A percentile compares a stretch with the other conserved stretches of the same genome.
Conservation (phyloP, 2,888 invertebrate genomes). For the Gymnoscelis rufifasciata region DNA sequence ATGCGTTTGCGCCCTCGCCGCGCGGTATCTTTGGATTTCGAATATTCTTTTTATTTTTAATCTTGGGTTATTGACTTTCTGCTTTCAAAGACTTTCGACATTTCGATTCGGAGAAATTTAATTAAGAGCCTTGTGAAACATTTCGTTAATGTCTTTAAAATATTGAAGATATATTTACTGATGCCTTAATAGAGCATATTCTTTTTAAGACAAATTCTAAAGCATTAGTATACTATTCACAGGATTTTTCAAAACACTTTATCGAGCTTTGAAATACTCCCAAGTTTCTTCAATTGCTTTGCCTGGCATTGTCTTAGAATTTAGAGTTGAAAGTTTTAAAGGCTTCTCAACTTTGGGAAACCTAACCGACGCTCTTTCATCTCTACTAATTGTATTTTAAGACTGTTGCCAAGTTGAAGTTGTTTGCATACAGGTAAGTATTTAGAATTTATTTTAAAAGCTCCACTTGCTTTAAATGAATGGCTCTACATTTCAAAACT, state of each 20-base stretch:
- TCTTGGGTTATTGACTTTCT: constrained; percentile 3
- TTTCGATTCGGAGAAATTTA: no score
- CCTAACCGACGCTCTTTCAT: constrained; percentile 50
- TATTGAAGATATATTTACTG: no score
- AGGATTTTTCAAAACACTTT: not conserved
- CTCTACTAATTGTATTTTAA: constrained; percentile 36
- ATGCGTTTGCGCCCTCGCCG: constrained; percentile 38
- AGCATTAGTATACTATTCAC: not conserved
- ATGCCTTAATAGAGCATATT: no score
- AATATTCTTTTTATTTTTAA: constrained; percentile 41
- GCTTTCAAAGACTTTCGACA: no score
- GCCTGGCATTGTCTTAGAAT: constrained; percentile 35
- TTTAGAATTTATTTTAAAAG: no score
- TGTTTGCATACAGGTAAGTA: not conserved
- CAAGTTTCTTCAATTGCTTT: constrained; percentile 33
- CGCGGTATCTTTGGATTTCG: constrained; percentile 41
- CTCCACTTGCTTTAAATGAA: no score
- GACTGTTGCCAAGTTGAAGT: not conserved
- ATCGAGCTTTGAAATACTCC: not conserved
- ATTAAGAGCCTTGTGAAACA: no score
- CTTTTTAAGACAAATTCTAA: no score
- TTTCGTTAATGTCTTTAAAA: no score
- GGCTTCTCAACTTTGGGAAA: constrained; percentile 59
- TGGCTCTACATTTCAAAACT: not conserved
- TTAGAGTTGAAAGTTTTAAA: constrained; percentile 54